phyloP scores from a whole-genome alignment of 1,140 invertebrate species.

The Procambarus virginalis region DNA sequence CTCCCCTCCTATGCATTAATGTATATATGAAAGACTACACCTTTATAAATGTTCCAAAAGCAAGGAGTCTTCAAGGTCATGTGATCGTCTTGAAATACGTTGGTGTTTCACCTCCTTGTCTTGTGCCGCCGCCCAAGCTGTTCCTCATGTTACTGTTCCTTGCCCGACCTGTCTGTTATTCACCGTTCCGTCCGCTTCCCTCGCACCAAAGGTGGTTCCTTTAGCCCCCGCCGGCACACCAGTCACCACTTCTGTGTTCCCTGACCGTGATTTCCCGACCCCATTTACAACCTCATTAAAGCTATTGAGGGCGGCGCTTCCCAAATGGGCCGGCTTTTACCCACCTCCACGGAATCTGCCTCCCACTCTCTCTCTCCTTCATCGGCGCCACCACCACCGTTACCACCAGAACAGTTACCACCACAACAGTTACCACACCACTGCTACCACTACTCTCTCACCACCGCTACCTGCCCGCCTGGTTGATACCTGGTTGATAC shows the following conservation, averaged over 20 bases:
- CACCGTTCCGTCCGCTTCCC: background rate
- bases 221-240: background rate
- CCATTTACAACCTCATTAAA: slow-evolving; percentile 46
- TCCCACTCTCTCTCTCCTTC: background rate
- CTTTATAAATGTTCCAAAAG: too few species aligned
- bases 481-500: too few species aligned
- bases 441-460: background rate
- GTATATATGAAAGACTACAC: too few species aligned
- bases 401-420: background rate
- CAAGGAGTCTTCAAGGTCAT: too few species aligned
- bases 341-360: background rate
- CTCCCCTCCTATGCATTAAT: too few species aligned
- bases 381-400: background rate
- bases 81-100: too few species aligned
- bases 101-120: background rate
- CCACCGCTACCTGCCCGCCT: too few species aligned
- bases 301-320: slow-evolving; percentile 28
- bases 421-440: background rate
- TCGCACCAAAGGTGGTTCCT: background rate
- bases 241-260: slow-evolving; percentile 16
- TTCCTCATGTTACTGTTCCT: background rate
- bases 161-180: background rate
- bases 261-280: slow-evolving; percentile 23
- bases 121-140: background rate
- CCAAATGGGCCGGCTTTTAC: slow-evolving; percentile 16